These are phyloP conservation scores for Callimorpha dominula DNA, from an alignment of 2,888 invertebrate genomes.

Conservation along the genomic window DNA sequence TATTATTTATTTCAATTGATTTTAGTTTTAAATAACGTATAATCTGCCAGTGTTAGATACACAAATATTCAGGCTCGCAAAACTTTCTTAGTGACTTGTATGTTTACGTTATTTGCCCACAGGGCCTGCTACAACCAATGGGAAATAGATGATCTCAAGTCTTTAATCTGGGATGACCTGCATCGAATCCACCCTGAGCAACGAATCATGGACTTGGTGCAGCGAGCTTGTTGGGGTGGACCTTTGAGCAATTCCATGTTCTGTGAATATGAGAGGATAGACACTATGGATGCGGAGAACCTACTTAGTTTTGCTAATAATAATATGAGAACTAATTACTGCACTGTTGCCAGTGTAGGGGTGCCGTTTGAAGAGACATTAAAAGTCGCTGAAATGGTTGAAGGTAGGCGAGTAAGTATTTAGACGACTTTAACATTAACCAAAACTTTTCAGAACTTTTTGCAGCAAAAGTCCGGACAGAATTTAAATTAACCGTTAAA, in stretches of 20 bases:
- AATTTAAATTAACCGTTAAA: too few relatives aligned
- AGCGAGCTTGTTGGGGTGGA: conserved; percentile 72
- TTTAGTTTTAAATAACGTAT: too few relatives aligned
- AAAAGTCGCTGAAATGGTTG: conserved; percentile 67
- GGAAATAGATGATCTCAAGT: conserved; percentile 68
- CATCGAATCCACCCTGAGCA: conserved; percentile 61
- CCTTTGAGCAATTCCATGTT: conserved; percentile 71
- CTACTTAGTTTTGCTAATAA: conserved; percentile 54
- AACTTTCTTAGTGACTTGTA: too few relatives aligned
- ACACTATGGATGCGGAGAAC: conserved; percentile 54
- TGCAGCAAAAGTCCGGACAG: too few relatives aligned
- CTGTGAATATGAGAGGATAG: conserved; percentile 64
- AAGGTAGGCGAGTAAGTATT: conserved; percentile 53
- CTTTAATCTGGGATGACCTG: conserved; percentile 64
- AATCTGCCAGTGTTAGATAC: too few relatives aligned
- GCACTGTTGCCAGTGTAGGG: conserved; percentile 70
- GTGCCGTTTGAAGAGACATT: conserved; percentile 73
- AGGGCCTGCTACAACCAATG: conserved; percentile 69
- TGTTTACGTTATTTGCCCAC: not conserved
- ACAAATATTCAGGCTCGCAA: too few relatives aligned
- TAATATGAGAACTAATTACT: conserved; percentile 62
- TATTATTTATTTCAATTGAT: too few relatives aligned
- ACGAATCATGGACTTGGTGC: conserved; percentile 70
- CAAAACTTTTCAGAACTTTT: too few relatives aligned
- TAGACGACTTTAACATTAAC: not conserved